These are phyloP conservation scores for Homarus americanus DNA, from an alignment of 1,140 invertebrate genomes.

Conservation along the genomic window DNA sequence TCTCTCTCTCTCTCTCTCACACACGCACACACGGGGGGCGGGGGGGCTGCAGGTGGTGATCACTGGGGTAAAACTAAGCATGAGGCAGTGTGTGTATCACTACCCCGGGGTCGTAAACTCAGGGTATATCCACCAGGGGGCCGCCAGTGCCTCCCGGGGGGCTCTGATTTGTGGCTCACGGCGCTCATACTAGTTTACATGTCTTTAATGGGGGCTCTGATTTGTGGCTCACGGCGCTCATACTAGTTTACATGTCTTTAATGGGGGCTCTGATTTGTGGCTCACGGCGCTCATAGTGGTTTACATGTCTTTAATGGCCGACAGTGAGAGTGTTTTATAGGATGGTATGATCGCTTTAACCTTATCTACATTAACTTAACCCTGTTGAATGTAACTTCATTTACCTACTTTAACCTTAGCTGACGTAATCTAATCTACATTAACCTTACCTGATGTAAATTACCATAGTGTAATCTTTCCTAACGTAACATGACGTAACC, in stretches of 20 bases:
- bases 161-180: slow-evolving; percentile 16
- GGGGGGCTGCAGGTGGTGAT: neutral
- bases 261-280: neutral
- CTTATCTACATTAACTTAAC: too few relatives aligned
- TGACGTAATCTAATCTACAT: too few relatives aligned
- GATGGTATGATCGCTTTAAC: too few relatives aligned
- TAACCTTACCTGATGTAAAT: too few relatives aligned
- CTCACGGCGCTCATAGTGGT: neutral
- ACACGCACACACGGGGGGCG: too few relatives aligned
- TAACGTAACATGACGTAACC: too few relatives aligned
- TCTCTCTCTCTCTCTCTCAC: neutral
- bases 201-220: neutral
- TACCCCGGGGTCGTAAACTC: slow-evolving; percentile 29
- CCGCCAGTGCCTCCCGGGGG: neutral
- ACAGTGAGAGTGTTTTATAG: too few relatives aligned
- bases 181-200: neutral
- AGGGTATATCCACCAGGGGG: neutral
- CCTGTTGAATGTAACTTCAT: too few relatives aligned
- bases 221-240: slow-evolving; percentile 8
- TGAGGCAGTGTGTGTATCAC: slow-evolving; percentile 30
- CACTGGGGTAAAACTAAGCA: slow-evolving; percentile 24
- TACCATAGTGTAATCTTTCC: too few relatives aligned
- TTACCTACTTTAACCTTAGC: too few relatives aligned
- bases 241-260: too few relatives aligned
- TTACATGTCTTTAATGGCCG: too few relatives aligned